Evolutionary conservation across 2,113 vertebrate genomes (phyloP).

Genomic region (Cheilinus undulatus): DNA sequence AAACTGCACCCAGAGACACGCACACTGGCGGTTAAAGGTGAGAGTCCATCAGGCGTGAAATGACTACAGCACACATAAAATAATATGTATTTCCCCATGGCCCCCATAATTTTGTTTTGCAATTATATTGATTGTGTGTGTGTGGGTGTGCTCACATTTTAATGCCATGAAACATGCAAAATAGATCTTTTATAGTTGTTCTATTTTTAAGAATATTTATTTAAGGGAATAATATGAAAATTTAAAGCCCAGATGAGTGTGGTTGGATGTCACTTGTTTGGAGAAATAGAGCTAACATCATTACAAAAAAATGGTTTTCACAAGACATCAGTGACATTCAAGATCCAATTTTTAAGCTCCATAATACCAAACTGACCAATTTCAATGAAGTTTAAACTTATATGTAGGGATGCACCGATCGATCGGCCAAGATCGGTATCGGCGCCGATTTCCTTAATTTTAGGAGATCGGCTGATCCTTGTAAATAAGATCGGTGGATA

Average conservation of each 20-base stretch:
- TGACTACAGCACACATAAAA: constrained; percentile 82
- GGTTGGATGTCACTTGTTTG: neutral
- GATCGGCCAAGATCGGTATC: too few relatives aligned
- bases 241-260: constrained; percentile 1
- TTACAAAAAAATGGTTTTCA: neutral
- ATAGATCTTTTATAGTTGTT: constrained; percentile 38
- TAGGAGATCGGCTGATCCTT: too few relatives aligned
- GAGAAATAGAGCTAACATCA: neutral
- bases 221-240: neutral
- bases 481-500: too few relatives aligned
- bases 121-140: constrained; percentile 63
- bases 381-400: too few relatives aligned
- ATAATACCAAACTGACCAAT: neutral
- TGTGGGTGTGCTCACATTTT: constrained; percentile 23
- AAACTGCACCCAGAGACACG: constrained; percentile 65
- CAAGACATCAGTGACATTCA: neutral
- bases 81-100: constrained; percentile 79
- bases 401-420: too few relatives aligned
- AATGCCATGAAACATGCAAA: constrained; percentile 54
- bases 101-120: constrained; percentile 73
- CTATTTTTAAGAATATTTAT: constrained; percentile 6
- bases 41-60: constrained; percentile 83
- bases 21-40: constrained; percentile 79
- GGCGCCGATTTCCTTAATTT: too few relatives aligned
- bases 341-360: neutral